Evolutionary conservation across 2,113 vertebrate genomes (phyloP).

Genomic region (Xerus inauris): DNA sequence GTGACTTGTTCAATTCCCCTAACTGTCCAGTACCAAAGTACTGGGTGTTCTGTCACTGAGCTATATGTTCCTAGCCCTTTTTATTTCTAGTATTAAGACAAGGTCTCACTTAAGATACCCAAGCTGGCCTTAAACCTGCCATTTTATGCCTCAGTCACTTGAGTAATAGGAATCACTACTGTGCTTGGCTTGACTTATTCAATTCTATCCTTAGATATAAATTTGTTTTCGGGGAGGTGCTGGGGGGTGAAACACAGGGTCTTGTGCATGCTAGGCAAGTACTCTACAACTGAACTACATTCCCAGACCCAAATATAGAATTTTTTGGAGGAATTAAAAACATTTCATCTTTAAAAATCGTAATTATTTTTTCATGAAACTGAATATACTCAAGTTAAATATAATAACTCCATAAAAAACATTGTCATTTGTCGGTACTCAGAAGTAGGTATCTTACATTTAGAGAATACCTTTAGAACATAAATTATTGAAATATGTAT

Average conservation of each 20-base stretch:
- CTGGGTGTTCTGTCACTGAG: too few species aligned
- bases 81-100: too few species aligned
- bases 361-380: constrained; percentile 3
- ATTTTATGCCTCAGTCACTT: too few species aligned
- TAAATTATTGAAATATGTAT: not conserved
- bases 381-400: constrained; percentile 50
- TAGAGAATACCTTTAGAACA: constrained; percentile 29
- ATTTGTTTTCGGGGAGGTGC: too few species aligned
- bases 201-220: not conserved
- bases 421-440: not conserved
- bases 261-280: not conserved
- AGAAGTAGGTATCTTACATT: constrained; percentile 4
- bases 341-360: constrained; percentile 5
- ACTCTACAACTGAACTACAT: not conserved
- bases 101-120: too few species aligned
- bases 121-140: too few species aligned
- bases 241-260: not conserved
- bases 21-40: too few species aligned
- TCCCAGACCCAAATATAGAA: not conserved
- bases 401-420: not conserved
- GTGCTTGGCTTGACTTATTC: too few species aligned
- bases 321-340: not conserved
- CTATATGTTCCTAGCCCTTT: too few species aligned
- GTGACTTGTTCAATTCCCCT: not conserved
- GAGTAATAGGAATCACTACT: too few species aligned